Conservation (phyloP, 2,113 vertebrate genomes). For the Eupsittula cactorum region DNA sequence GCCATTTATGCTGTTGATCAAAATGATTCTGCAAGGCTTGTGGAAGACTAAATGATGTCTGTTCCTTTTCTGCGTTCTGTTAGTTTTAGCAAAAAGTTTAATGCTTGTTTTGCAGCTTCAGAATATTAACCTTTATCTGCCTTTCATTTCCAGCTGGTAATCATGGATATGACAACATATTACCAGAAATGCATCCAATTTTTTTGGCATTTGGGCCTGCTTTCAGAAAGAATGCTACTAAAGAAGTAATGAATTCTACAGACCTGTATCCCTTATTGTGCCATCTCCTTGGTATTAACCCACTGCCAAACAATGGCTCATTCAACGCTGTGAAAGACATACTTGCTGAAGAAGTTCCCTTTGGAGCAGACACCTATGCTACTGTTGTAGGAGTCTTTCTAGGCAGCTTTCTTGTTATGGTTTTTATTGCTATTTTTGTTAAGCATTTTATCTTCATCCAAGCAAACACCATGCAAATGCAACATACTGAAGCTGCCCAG, state of each 20-base stretch:
- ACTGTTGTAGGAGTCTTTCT: conserved; percentile 79
- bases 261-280: conserved; percentile 92
- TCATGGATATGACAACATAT: conserved; percentile 88
- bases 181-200: conserved; percentile 89
- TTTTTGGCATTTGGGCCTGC: conserved; percentile 89
- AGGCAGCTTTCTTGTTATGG: conserved; percentile 79
- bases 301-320: conserved; percentile 88
- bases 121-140: neutral
- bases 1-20: neutral
- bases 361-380: conserved; percentile 69
- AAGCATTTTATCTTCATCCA: conserved; percentile 82
- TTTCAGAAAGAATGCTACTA: conserved; percentile 83
- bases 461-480: conserved; percentile 72
- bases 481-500: conserved; percentile 83
- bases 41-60: neutral
- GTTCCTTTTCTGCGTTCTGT: neutral
- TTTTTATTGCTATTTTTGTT: conserved; percentile 83
- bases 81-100: neutral
- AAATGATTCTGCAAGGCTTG: neutral
- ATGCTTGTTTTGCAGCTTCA: neutral
- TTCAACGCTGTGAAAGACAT: conserved; percentile 79
- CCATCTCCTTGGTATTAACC: conserved; percentile 80
- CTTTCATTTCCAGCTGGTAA: conserved; percentile 84
- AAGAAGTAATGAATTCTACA: conserved; percentile 80
- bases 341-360: conserved; percentile 68